phyloP scores from a whole-genome alignment of 2,113 vertebrate genomes.

The Mastomys coucha region DNA sequence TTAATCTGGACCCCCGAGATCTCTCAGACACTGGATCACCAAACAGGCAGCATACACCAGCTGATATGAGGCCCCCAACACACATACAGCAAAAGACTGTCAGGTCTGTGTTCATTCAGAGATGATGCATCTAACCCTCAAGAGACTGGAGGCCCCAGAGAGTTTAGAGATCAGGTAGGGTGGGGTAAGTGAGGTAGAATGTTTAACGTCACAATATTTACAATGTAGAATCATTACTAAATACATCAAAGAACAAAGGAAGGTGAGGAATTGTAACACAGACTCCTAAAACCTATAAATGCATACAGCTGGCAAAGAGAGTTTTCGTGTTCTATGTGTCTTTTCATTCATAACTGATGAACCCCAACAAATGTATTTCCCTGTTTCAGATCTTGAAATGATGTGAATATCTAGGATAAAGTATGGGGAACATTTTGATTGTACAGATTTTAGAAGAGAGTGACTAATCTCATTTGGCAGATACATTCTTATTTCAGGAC shows the following conservation, averaged over 20 bases:
- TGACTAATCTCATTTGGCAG: accelerated
- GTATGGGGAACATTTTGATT: accelerated
- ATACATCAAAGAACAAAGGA: neutral
- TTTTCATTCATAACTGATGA: neutral
- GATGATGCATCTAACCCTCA: too few relatives aligned
- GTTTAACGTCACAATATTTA: neutral
- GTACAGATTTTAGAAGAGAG: neutral
- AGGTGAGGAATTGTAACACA: accelerated
- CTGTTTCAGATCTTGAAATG: too few relatives aligned
- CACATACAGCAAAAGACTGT: too few relatives aligned
- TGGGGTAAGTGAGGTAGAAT: neutral
- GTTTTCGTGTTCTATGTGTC: accelerated
- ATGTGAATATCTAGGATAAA: neutral
- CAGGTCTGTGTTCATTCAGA: too few relatives aligned
- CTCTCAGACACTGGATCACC: too few relatives aligned
- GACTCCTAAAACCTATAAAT: neutral
- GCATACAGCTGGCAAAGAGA: accelerated
- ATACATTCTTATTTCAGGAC: neutral
- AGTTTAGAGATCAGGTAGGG: too few relatives aligned
- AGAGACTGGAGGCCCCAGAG: too few relatives aligned
- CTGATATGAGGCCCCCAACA: too few relatives aligned
- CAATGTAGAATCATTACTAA: neutral
- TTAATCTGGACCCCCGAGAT: too few relatives aligned
- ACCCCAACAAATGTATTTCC: accelerated
- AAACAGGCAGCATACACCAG: too few relatives aligned